These are phyloP conservation scores for Pseudococcus jackbeardsleyi DNA, from an alignment of 2,888 invertebrate species.

Conservation along the genomic window DNA sequence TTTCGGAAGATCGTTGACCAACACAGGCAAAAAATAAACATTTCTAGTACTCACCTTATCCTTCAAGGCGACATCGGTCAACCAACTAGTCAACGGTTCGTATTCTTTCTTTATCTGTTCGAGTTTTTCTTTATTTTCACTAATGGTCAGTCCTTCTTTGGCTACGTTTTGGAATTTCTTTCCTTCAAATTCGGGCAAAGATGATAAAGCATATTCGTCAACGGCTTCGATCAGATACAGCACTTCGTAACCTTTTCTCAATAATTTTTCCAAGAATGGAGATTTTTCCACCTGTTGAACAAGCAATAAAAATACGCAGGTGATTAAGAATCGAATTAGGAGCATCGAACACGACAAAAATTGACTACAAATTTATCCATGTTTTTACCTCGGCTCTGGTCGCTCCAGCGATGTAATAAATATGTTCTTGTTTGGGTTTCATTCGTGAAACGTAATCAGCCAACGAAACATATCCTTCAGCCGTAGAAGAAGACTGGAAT, in stretches of 20 bases:
- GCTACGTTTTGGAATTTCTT: constrained; percentile 99
- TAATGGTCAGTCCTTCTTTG: constrained; percentile 94
- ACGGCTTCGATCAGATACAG: constrained; percentile 95
- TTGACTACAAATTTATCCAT: background rate
- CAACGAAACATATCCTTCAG: constrained; percentile 76
- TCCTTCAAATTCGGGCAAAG: constrained; percentile 97
- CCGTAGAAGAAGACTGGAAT: constrained; percentile 84
- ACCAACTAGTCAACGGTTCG: constrained; percentile 92
- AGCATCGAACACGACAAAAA: background rate
- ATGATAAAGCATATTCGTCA: constrained; percentile 97
- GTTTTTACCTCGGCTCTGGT: constrained; percentile 79
- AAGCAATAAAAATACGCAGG: background rate
- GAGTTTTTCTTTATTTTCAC: constrained; percentile 82
- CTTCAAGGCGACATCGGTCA: constrained; percentile 84
- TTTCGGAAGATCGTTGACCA: background rate
- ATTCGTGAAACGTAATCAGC: constrained; percentile 93
- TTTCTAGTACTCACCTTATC: constrained; percentile 74
- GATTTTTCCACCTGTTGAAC: constrained; percentile 80
- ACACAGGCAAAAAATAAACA: too few relatives aligned
- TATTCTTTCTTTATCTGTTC: constrained; percentile 83
- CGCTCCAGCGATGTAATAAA: constrained; percentile 96
- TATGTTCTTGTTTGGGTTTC: constrained; percentile 94
- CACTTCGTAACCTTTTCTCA: constrained; percentile 95
- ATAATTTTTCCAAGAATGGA: constrained; percentile 95
- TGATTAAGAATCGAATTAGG: background rate